A percentile compares a stretch with the other conserved stretches of the same genome.
phyloP scores from a whole-genome alignment of 2,797 vertebrate species.

The Lycodopsis pacificus region DNA sequence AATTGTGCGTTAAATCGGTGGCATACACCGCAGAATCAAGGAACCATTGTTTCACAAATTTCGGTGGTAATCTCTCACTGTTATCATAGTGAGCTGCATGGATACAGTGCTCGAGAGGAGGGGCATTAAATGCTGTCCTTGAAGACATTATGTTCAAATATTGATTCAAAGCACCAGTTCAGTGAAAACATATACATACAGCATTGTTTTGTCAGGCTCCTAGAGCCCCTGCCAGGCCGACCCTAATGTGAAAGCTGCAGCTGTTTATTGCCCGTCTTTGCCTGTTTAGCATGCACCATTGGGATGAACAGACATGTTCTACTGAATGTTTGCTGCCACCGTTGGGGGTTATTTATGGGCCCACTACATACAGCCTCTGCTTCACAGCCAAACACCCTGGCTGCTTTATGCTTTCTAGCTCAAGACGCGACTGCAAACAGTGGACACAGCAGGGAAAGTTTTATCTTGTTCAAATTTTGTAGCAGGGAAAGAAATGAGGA shows the following conservation, averaged over 20 bases:
- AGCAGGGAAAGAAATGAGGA: conserved; percentile 17
- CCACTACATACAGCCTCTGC: conserved; percentile 23
- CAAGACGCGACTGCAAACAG: conserved; percentile 42
- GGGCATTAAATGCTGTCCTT: neutral
- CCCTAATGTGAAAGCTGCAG: conserved; percentile 22
- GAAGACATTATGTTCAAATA: neutral
- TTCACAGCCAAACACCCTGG: conserved; percentile 42
- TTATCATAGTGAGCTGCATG: neutral
- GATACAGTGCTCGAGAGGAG: neutral
- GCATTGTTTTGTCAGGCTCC: neutral
- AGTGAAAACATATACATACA: neutral
- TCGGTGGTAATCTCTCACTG: neutral
- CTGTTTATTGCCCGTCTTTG: conserved; percentile 24
- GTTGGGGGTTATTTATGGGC: conserved; percentile 52
- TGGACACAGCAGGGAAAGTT: conserved; percentile 30
- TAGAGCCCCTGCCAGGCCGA: neutral
- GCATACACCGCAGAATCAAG: neutral
- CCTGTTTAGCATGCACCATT: conserved; percentile 44
- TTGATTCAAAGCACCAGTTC: neutral
- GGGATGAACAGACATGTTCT: conserved; percentile 62
- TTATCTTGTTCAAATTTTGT: conserved; percentile 18
- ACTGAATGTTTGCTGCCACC: conserved; percentile 48
- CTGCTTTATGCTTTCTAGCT: conserved; percentile 44
- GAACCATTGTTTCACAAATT: neutral
- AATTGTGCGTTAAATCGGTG: neutral